These are phyloP conservation scores for Haliclystus octoradiatus DNA, from an alignment of 30 jellyfish, hydroid and myxozoan genomes.

Conservation along the genomic window DNA sequence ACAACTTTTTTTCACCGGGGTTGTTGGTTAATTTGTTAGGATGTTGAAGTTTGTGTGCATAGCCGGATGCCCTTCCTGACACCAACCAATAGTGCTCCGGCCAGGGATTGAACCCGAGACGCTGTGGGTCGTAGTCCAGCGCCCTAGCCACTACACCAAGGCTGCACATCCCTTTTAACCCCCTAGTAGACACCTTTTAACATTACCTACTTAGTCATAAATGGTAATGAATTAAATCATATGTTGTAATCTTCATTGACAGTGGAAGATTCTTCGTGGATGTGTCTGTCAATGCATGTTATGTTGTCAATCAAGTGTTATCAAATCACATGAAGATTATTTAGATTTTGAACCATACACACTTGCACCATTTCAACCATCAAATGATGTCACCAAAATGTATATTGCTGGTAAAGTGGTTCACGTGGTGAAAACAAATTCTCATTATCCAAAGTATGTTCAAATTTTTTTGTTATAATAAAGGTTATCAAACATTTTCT, in stretches of 20 bases:
- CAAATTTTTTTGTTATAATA: too few species aligned
- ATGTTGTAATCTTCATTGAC: neutral
- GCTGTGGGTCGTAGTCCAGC: too few species aligned
- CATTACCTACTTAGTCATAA: neutral
- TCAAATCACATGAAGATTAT: constrained; percentile 46
- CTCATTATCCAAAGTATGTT: constrained; percentile 67
- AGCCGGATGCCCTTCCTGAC: too few species aligned
- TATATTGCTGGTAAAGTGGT: constrained; percentile 92
- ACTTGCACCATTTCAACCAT: constrained; percentile 17
- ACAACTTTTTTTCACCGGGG: too few species aligned
- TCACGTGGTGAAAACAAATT: constrained; percentile 82
- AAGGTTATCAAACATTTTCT: neutral
- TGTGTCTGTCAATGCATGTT: constrained; percentile 83
- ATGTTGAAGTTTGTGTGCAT: too few species aligned
- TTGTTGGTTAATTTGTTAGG: too few species aligned
- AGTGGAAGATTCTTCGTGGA: constrained; percentile 90
- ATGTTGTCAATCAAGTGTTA: constrained; percentile 61
- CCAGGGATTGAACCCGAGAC: too few species aligned
- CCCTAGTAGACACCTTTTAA: too few species aligned
- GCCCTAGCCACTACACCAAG: too few species aligned
- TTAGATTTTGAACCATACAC: constrained; percentile 41
- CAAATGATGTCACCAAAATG: neutral
- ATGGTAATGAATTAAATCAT: too few species aligned
- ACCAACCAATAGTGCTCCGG: too few species aligned
- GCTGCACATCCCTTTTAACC: too few species aligned